Conservation (phyloP, 2,797 vertebrate genomes). For the Sebastes trivittatus region DNA sequence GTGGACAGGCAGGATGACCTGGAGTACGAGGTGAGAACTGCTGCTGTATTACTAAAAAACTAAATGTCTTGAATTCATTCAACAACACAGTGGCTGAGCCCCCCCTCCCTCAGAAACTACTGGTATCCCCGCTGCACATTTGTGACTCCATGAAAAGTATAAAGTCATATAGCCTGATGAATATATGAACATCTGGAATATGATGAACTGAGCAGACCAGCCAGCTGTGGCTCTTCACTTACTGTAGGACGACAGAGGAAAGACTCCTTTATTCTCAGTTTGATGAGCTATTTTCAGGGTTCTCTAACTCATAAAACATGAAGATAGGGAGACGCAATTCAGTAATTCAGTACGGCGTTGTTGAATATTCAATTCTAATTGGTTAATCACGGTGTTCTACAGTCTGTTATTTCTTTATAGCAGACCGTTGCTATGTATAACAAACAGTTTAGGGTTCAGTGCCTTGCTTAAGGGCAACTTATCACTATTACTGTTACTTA, state of each 20-base stretch:
- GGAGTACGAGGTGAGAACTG: constrained; percentile 76
- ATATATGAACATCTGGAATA: not conserved
- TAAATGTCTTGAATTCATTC: not conserved
- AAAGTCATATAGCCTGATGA: not conserved
- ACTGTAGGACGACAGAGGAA: not conserved
- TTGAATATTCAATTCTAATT: no score
- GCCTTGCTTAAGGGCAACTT: no score
- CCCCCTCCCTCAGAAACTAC: not conserved
- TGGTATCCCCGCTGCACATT: not conserved
- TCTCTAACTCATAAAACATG: not conserved
- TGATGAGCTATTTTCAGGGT: not conserved
- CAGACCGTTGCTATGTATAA: no score
- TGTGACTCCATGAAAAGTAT: not conserved
- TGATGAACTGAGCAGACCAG: not conserved
- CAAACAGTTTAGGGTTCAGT: no score
- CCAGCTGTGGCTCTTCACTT: not conserved
- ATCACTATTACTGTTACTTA: no score
- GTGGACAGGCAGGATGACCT: constrained; percentile 85
- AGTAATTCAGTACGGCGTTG: not conserved
- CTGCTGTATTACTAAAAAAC: not conserved
- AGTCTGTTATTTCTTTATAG: no score
- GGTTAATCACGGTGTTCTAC: no score
- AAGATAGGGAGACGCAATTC: not conserved
- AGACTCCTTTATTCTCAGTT: not conserved
- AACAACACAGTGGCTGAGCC: not conserved